A percentile compares a stretch with the other conserved stretches of the same genome.
Conservation (phyloP, 2,113 vertebrate genomes). For the Pelecanoides urinatrix region DNA sequence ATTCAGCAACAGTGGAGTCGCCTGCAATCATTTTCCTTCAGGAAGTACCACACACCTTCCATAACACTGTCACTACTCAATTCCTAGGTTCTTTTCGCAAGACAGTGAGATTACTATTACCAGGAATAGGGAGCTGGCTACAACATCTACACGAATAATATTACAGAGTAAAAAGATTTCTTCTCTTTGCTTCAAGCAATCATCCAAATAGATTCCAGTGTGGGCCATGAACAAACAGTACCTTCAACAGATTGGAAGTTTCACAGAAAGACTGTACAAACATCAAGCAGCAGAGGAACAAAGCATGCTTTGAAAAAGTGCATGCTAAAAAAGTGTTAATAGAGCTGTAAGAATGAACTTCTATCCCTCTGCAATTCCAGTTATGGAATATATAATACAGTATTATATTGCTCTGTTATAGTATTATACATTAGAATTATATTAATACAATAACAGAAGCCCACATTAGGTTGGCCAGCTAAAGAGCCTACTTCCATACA, state of each 20-base stretch:
- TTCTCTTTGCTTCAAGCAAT: not conserved
- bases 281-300: not conserved
- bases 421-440: not conserved
- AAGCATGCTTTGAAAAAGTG: not conserved
- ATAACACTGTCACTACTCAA: not conserved
- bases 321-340: not conserved
- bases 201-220: not conserved
- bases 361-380: not conserved
- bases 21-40: not conserved
- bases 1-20: not conserved
- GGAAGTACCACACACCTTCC: not conserved
- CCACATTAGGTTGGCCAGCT: rapidly evolving
- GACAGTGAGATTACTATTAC: not conserved
- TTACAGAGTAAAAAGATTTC: not conserved
- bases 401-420: not conserved
- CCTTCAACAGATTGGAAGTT: not conserved
- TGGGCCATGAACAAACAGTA: not conserved
- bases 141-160: not conserved
- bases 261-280: not conserved
- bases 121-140: not conserved
- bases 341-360: not conserved
- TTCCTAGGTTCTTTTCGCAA: not conserved
- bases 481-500: not conserved
- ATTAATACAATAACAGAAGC: not conserved
- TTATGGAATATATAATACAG: not conserved